phyloP scores from a whole-genome alignment of 2,888 invertebrate species.

The Campoplex nolae region DNA sequence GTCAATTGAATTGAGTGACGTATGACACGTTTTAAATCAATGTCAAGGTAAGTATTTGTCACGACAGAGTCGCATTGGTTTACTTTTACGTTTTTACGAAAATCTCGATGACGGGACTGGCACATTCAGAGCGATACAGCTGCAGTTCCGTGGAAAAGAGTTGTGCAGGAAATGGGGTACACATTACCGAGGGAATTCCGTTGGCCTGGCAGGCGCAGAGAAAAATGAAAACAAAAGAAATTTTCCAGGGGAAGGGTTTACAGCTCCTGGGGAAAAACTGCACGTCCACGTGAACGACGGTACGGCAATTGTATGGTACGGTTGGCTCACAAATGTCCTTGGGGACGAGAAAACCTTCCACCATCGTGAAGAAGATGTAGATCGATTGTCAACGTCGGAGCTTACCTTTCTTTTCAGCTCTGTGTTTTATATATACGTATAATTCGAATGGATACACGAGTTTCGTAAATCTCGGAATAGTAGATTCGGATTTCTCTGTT shows the following conservation, averaged over 20 bases:
- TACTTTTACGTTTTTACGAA: not conserved
- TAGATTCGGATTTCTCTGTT: constrained; percentile 21
- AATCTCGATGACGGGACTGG: constrained; percentile 6
- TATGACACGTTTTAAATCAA: not conserved
- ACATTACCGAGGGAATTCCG: constrained; percentile 53
- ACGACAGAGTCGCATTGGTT: constrained; percentile 13
- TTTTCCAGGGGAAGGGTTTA: constrained; percentile 22
- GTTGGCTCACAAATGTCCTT: constrained; percentile 57
- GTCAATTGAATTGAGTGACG: not conserved
- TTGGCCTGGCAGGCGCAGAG: constrained; percentile 29
- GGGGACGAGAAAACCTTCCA: constrained; percentile 47
- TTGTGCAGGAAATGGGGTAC: constrained; percentile 31
- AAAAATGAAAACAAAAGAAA: constrained; percentile 26
- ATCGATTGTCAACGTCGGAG: constrained; percentile 64
- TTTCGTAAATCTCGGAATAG: constrained; percentile 38
- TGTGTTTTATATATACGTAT: constrained; percentile 8
- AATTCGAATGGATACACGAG: not conserved
- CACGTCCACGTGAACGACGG: constrained; percentile 55
- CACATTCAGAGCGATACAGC: constrained; percentile 19
- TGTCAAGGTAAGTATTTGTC: not conserved
- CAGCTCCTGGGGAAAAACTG: constrained; percentile 52
- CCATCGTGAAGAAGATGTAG: constrained; percentile 62
- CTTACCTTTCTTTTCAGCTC: constrained; percentile 37
- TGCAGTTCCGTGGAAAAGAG: not conserved
- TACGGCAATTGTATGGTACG: constrained; percentile 61